These are phyloP conservation scores for Bimastos eiseni DNA, from an alignment of 2,888 invertebrate species.

Conservation along the genomic window DNA sequence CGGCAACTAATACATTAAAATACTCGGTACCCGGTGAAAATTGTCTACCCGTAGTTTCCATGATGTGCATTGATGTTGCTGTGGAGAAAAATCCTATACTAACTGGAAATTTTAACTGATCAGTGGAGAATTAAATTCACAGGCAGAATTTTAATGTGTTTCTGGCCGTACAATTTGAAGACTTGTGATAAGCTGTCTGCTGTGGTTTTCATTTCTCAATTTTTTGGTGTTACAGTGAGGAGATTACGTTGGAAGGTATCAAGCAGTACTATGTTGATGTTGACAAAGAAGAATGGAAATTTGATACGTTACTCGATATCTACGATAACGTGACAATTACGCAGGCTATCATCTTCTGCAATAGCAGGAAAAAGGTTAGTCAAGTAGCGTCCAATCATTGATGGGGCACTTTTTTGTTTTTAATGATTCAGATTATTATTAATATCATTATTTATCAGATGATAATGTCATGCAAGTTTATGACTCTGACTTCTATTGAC, in stretches of 20 bases:
- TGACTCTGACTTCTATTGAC: too few relatives aligned
- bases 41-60: neutral
- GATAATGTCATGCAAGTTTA: too few relatives aligned
- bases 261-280: slow-evolving; percentile 99
- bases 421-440: neutral
- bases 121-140: neutral
- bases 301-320: slow-evolving; percentile 95
- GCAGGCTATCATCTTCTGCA: slow-evolving; percentile 98
- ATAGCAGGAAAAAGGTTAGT: slow-evolving; percentile 77
- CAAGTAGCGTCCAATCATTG: slow-evolving; percentile 55
- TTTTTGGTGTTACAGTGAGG: slow-evolving; percentile 69
- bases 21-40: too few relatives aligned
- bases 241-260: slow-evolving; percentile 98
- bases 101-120: too few relatives aligned
- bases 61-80: neutral
- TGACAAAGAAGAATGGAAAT: slow-evolving; percentile 99
- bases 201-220: neutral
- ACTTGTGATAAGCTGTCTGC: too few relatives aligned
- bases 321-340: slow-evolving; percentile 98
- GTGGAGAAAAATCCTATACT: too few relatives aligned
- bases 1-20: too few relatives aligned
- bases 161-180: too few relatives aligned
- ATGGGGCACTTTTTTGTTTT: neutral
- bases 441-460: neutral
- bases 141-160: neutral